These are phyloP conservation scores for Poeciliopsis occidentalis DNA, from an alignment of 2,113 vertebrate genomes.

Conservation along the genomic window DNA sequence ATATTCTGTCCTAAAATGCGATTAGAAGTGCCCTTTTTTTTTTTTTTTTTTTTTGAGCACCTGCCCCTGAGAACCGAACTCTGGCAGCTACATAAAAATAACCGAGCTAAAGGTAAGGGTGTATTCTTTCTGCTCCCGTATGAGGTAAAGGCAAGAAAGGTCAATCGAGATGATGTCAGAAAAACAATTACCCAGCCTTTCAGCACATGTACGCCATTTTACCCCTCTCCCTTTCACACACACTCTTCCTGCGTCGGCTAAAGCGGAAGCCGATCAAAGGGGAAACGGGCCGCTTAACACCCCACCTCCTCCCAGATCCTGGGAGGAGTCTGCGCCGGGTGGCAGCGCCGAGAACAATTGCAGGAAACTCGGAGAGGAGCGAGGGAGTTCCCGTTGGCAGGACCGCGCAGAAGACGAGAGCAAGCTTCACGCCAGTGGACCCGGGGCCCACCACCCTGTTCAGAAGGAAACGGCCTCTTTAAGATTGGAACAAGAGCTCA, in stretches of 20 bases:
- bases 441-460: constrained; percentile 27
- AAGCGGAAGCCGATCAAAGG: constrained; percentile 47
- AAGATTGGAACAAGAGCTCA: constrained; percentile 29
- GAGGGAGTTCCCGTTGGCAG: constrained; percentile 77
- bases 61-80: too few species aligned
- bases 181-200: neutral
- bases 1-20: too few species aligned
- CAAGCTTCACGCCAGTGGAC: constrained; percentile 41
- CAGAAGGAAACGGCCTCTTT: constrained; percentile 51
- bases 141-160: too few species aligned
- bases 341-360: constrained; percentile 72
- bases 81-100: too few species aligned
- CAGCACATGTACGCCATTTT: neutral
- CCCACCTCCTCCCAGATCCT: constrained; percentile 80
- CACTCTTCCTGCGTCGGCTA: constrained; percentile 24
- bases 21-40: too few species aligned
- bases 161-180: neutral
- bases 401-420: constrained; percentile 52
- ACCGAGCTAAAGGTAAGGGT: too few species aligned
- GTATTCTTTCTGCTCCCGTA: too few species aligned
- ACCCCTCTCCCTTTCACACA: neutral
- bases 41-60: too few species aligned
- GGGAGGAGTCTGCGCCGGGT: constrained; percentile 58
- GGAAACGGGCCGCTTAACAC: constrained; percentile 71
- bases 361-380: constrained; percentile 79